phyloP scores from a whole-genome alignment of 2,797 vertebrate genomes.

The Naso thynnoides region DNA sequence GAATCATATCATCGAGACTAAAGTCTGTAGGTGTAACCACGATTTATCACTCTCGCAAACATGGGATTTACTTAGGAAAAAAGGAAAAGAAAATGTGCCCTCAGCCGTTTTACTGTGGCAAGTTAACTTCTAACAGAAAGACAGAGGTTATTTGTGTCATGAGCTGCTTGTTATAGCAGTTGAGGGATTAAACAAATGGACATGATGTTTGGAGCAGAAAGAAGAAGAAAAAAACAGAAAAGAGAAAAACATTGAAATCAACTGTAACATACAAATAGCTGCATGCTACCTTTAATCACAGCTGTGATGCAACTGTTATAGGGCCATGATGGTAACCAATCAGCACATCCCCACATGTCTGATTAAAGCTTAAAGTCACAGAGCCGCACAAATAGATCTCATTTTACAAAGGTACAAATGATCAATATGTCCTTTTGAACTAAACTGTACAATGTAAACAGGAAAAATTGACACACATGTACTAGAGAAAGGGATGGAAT shows the following conservation, averaged over 20 bases:
- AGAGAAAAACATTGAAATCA: neutral
- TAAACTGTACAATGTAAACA: neutral
- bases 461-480: neutral
- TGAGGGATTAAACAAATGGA: slow-evolving; percentile 20
- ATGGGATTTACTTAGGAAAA: slow-evolving; percentile 37
- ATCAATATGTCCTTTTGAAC: neutral
- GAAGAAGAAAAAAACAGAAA: neutral
- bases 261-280: neutral
- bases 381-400: neutral
- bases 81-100: slow-evolving; percentile 30
- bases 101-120: slow-evolving; percentile 46
- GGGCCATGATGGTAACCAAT: too few species aligned
- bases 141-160: slow-evolving; percentile 23
- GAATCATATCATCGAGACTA: slow-evolving; percentile 41
- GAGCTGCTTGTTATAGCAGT: slow-evolving; percentile 6
- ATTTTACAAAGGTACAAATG: neutral
- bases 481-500: neutral
- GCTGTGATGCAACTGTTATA: neutral
- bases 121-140: slow-evolving; percentile 53
- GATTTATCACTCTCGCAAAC: slow-evolving; percentile 43
- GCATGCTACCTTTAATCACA: slow-evolving; percentile 1
- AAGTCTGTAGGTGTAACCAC: slow-evolving; percentile 48
- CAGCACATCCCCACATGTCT: slow-evolving; percentile 3
- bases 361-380: neutral
- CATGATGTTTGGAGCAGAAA: neutral